Percentiles rank a stretch among this genome's conserved stretches.
These are phyloP conservation scores for Aphidius colemani DNA, from an alignment of 2,888 invertebrate species.

Conservation along the genomic window DNA sequence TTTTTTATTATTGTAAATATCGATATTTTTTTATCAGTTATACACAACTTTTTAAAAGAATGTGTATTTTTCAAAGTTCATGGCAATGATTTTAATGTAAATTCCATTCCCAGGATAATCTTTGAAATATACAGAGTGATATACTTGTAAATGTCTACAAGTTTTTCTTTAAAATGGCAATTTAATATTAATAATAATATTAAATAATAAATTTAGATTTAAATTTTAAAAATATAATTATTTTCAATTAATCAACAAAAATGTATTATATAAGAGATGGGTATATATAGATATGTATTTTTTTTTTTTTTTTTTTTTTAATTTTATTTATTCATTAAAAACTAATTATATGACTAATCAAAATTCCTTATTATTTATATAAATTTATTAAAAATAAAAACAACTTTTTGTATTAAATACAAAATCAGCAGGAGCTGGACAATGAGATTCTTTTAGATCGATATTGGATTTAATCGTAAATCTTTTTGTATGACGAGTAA, in stretches of 20 bases:
- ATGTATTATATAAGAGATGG: no score
- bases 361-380: constrained; percentile 29
- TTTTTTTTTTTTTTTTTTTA: no score
- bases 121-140: not conserved
- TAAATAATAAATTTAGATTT: no score
- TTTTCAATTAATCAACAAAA: no score
- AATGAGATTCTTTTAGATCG: constrained; percentile 29
- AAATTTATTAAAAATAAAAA: constrained; percentile 11
- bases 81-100: not conserved
- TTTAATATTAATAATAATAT: no score
- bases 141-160: no score
- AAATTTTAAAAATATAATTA: no score
- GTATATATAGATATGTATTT: no score
- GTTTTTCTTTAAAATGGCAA: no score
- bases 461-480: constrained; percentile 31
- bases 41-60: no score
- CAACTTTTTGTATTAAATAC: constrained; percentile 8
- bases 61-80: constrained; percentile 1
- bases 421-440: constrained; percentile 12
- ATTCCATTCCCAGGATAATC: constrained; percentile 2
- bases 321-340: constrained; percentile 22
- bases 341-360: constrained; percentile 29
- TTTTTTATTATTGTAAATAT: no score
- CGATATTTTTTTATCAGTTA: no score
- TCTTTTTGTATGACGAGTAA: constrained; percentile 25